Evolutionary conservation across 2,797 vertebrate genomes (phyloP).

Genomic region (Phylloscopus collybita): DNA sequence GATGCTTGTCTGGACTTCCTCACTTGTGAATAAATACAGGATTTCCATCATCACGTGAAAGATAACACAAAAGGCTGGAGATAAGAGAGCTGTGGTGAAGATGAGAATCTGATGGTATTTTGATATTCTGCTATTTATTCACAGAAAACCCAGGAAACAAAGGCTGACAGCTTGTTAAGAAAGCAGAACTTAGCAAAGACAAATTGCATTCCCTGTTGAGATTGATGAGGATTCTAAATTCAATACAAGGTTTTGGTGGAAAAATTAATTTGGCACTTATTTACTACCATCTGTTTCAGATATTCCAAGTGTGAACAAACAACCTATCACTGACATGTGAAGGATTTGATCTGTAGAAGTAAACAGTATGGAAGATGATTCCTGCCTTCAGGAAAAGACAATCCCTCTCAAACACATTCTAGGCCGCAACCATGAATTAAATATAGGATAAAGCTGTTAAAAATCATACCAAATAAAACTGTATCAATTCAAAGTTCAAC

Average conservation of each 20-base stretch:
- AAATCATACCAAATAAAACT: neutral
- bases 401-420: neutral
- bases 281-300: conserved; percentile 22
- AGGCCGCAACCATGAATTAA: neutral
- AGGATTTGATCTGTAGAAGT: neutral
- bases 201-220: neutral
- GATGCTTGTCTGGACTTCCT: neutral
- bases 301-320: conserved; percentile 3
- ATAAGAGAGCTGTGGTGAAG: neutral
- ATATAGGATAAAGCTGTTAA: neutral
- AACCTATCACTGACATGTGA: neutral
- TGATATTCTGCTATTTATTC: neutral
- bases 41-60: neutral
- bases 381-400: neutral
- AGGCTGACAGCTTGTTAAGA: conserved; percentile 4
- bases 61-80: neutral
- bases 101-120: neutral
- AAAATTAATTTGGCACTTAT: conserved; percentile 33
- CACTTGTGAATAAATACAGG: neutral
- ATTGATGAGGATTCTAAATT: conserved; percentile 13
- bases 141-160: neutral
- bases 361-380: neutral
- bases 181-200: neutral
- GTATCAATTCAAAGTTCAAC: neutral
- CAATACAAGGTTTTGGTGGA: neutral